A percentile compares a stretch with the other conserved stretches of the same genome.
Conservation (phyloP, 2,888 invertebrate genomes). For the Epistrophe grossulariae region DNA sequence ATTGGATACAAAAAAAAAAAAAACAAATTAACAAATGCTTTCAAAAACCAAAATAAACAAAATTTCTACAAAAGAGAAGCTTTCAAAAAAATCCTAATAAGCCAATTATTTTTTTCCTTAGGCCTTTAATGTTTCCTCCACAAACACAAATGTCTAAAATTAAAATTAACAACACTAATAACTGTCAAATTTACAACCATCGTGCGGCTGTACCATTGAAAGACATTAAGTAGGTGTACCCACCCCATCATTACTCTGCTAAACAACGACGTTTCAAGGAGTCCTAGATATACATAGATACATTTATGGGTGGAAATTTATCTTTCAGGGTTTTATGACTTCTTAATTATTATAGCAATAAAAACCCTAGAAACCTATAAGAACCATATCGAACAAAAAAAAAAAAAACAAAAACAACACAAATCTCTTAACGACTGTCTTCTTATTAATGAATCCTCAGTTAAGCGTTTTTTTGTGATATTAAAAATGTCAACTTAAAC, state of each 20-base stretch:
- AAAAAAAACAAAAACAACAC: neutral
- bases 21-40: neutral
- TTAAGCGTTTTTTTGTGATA: neutral
- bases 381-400: constrained; percentile 1
- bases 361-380: constrained; percentile 32
- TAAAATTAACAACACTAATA: constrained; percentile 44
- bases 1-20: neutral
- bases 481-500: constrained; percentile 54
- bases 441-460: constrained; percentile 7
- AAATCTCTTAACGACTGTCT: constrained; percentile 10
- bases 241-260: neutral
- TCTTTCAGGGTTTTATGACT: constrained; percentile 59
- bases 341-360: constrained; percentile 68
- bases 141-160: constrained; percentile 28
- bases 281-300: neutral
- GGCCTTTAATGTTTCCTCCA: constrained; percentile 1
- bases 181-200: constrained; percentile 57
- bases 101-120: neutral
- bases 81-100: neutral
- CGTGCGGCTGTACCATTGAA: constrained; percentile 38
- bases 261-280: constrained; percentile 9
- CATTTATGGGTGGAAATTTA: constrained; percentile 50
- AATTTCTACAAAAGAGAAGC: neutral
- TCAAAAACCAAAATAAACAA: neutral
- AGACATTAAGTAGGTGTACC: neutral